Evolutionary conservation across 1,140 invertebrate genomes (phyloP).

Genomic region (Leguminivora glycinivorella): DNA sequence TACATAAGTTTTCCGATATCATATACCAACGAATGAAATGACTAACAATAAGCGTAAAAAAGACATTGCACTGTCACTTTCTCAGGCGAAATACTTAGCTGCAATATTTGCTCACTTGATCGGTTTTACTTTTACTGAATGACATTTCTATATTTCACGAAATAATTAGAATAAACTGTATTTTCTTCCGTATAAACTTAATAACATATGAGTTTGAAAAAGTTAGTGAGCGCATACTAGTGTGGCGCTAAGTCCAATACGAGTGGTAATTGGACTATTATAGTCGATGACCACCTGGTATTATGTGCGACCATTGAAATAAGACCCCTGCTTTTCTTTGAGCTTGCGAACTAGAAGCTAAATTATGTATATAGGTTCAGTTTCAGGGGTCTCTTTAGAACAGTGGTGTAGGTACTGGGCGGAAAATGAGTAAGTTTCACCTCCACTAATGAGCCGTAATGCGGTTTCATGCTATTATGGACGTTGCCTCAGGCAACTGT

Average conservation of each 20-base stretch:
- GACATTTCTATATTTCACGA: background rate
- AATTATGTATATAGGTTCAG: background rate
- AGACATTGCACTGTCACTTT: conserved; percentile 3
- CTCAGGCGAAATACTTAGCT: background rate
- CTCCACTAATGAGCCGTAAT: conserved; percentile 34
- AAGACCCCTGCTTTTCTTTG: background rate
- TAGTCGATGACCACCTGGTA: conserved; percentile 25
- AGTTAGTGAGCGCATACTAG: background rate
- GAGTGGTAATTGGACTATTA: conserved; percentile 24
- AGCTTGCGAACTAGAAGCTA: background rate
- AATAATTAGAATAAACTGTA: background rate
- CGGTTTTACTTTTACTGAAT: background rate
- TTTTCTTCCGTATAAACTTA: background rate
- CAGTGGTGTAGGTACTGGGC: conserved; percentile 2
- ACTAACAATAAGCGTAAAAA: conserved; percentile 4
- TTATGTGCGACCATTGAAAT: background rate
- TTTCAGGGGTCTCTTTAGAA: background rate
- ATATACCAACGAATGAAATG: background rate
- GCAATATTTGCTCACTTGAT: background rate
- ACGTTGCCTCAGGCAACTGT: conserved; percentile 3
- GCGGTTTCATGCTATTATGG: conserved; percentile 34
- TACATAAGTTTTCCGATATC: too few relatives aligned
- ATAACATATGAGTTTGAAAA: background rate
- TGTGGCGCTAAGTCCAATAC: conserved; percentile 20
- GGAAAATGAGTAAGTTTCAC: conserved; percentile 36